Evolutionary conservation across 2,797 vertebrate species (phyloP), one percentile per base, ranked within the genome.

Genomic region (Dermochelys coriacea): DNA sequence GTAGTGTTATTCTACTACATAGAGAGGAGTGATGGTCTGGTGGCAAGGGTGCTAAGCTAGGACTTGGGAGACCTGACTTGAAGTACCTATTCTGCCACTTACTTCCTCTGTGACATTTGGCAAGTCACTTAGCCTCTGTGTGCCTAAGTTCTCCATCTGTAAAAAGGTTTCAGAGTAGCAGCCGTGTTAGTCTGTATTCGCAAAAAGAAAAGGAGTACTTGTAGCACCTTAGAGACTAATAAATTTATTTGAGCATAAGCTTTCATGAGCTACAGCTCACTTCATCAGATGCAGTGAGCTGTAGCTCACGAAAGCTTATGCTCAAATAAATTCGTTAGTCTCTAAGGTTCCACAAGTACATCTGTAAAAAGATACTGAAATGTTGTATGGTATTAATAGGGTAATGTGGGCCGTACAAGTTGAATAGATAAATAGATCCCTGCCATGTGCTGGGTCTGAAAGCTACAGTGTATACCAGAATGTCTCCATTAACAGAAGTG

Each of bases 11-110:
- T 1, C 27, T 31, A 16, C 7, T 89, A 29, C 27, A 25, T 29
- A 45, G n/a, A 52, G 75, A 55, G 14, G 21, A 61, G 10, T 0
- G 0, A 21, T 92, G 80, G 12, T 1, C 16, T 10, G 5, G 31
- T 79, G 88, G n/a, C 3, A 41, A n/a, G 2, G 64, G 31, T 52
- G 80, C 61, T 45, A 23, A 61, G 79, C 77, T 31, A 83, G 55
- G 2, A 1, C 29, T 10, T n/a, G 1, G 9, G 21, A 29, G 2
- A 2, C 6, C 86, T 87, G 37, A 19, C 68, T 91, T 61, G 10
- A 49, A 0, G 61, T 55, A 55, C 86, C 41, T 9, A 6, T 31
- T 92, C 78, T 86, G 5, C 29, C 78, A 55, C 55, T 82, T 75
- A 29, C 18, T 89, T 82, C 8, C 12, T 23, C 9, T 15, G 8